Percentiles rank a stretch among this genome's conserved stretches.
Evolutionary conservation across 2,113 vertebrate genomes (phyloP).

Genomic region (Orcinus orca): DNA sequence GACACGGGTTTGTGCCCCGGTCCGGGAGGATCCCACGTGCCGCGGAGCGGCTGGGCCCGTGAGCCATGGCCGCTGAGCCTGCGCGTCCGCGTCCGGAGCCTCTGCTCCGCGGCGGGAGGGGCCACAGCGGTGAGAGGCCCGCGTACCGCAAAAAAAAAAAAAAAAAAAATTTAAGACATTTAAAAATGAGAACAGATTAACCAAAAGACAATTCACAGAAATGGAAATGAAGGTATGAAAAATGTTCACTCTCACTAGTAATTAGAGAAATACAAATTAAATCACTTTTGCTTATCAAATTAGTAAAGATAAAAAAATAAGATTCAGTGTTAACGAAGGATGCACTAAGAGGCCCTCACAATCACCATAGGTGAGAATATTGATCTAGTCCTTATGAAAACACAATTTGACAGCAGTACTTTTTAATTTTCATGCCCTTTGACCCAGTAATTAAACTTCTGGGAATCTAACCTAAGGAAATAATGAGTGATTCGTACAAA

Average conservation of each 20-base stretch:
- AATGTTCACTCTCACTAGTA: not conserved
- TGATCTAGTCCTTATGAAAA: slow-evolving; percentile 11
- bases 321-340: not conserved
- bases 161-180: not conserved
- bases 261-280: slow-evolving; percentile 23
- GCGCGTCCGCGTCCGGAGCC: no score
- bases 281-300: not conserved
- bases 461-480: slow-evolving; percentile 16
- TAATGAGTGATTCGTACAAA: not conserved
- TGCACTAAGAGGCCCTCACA: not conserved
- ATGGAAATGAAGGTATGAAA: not conserved
- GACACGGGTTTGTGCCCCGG: no score
- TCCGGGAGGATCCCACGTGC: no score
- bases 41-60: no score
- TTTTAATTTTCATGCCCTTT: not conserved
- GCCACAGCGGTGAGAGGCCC: no score
- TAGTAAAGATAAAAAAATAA: not conserved
- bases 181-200: slow-evolving; percentile 15
- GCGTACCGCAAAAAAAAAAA: no score
- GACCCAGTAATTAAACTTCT: not conserved
- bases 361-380: not conserved
- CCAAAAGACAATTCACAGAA: slow-evolving; percentile 1
- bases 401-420: not conserved
- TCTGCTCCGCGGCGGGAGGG: no score
- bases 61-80: no score